These are phyloP conservation scores for Iguana delicatissima DNA, from an alignment of 2,797 vertebrate species.

Conservation along the genomic window DNA sequence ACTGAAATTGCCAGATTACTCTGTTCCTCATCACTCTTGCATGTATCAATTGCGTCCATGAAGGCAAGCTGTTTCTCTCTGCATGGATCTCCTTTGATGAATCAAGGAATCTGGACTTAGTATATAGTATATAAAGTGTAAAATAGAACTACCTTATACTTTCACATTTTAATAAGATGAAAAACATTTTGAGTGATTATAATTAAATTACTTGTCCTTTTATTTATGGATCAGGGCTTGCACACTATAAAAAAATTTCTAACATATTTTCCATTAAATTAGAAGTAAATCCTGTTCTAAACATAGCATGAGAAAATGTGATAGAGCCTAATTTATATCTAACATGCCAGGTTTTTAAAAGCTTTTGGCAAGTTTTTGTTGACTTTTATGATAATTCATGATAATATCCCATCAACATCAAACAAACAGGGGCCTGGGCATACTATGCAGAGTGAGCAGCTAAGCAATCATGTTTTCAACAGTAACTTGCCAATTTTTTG, in stretches of 20 bases:
- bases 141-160: not conserved
- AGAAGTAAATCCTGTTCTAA: constrained; percentile 15
- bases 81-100: not conserved
- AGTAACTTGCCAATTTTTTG: not conserved
- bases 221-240: not conserved
- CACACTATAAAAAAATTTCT: constrained; percentile 6
- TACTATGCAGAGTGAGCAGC: constrained; percentile 1
- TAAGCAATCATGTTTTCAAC: not conserved
- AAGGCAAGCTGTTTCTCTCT: not conserved
- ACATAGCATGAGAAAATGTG: constrained; percentile 10
- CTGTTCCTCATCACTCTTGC: not conserved
- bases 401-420: not conserved
- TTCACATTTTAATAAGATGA: not conserved
- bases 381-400: constrained; percentile 45
- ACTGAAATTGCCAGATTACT: not conserved
- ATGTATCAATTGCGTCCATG: not conserved
- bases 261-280: constrained; percentile 29
- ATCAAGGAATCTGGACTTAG: not conserved
- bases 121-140: not conserved
- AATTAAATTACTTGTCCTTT: constrained; percentile 6
- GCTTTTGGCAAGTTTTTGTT: not conserved
- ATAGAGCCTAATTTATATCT: not conserved
- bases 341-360: constrained; percentile 21
- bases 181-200: constrained; percentile 4
- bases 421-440: constrained; percentile 27